phyloP scores from a whole-genome alignment of 1,140 invertebrate species.

The Notospermus geniculatus region DNA sequence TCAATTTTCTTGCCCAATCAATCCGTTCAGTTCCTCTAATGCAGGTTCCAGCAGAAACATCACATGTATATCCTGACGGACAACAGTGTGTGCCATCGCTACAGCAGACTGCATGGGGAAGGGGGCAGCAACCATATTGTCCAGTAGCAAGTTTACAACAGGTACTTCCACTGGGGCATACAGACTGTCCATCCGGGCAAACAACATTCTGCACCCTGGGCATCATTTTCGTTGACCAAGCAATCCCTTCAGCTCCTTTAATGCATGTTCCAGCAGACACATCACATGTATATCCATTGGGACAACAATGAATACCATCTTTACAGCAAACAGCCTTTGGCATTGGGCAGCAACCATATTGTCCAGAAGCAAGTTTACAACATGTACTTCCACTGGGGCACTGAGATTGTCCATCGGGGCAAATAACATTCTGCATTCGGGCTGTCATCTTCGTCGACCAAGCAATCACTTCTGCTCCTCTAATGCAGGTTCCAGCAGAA shows the following conservation, averaged over 20 bases:
- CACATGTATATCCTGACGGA: slow-evolving; percentile 4
- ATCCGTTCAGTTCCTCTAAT: slow-evolving; percentile 34
- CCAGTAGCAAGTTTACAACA: background rate
- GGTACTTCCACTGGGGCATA: background rate
- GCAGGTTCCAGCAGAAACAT: slow-evolving; percentile 33
- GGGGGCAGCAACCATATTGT: slow-evolving; percentile 7
- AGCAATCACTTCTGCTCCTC: background rate
- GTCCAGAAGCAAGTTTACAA: slow-evolving; percentile 7
- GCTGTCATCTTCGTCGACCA: background rate
- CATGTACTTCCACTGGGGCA: slow-evolving; percentile 28
- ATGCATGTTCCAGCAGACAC: background rate
- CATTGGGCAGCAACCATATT: slow-evolving; percentile 16
- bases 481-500: slow-evolving; percentile 2
- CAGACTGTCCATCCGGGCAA: slow-evolving; percentile 5
- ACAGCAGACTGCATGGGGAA: slow-evolving; percentile 28
- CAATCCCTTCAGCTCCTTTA: slow-evolving; percentile 10
- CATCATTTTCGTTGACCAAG: slow-evolving; percentile 25
- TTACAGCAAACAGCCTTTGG: slow-evolving; percentile 6
- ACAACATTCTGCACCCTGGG: background rate
- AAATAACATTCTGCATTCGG: background rate
- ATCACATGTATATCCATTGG: slow-evolving; percentile 1
- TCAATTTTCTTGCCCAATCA: slow-evolving; percentile 10
- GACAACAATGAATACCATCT: slow-evolving; percentile 7
- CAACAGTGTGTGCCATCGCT: slow-evolving; percentile 19
- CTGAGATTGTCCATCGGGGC: slow-evolving; percentile 4